Evolutionary conservation across 2,113 vertebrate genomes (phyloP).

Genomic region (Butastur rufipennis): DNA sequence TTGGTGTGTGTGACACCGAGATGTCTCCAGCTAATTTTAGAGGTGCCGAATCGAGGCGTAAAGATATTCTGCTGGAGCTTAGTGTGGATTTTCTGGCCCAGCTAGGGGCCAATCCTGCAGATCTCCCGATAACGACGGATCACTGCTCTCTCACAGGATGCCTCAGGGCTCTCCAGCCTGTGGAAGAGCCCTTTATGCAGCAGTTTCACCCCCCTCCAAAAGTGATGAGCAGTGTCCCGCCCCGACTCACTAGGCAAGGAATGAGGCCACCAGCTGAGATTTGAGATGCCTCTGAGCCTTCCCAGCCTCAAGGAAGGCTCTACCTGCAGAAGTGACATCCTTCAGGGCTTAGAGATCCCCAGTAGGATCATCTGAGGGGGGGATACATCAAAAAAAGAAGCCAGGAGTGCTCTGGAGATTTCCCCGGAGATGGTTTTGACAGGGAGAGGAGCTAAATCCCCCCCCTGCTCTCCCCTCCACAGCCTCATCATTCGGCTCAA

Average conservation of each 20-base stretch:
- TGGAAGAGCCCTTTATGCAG: neutral
- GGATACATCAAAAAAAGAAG: neutral
- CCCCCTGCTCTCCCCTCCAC: neutral
- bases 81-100: neutral
- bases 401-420: neutral
- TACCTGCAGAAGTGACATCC: neutral
- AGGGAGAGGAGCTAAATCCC: neutral
- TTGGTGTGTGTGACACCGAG: constrained; percentile 24
- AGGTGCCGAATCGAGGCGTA: neutral
- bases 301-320: neutral
- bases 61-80: constrained; percentile 37
- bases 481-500: neutral
- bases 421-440: neutral
- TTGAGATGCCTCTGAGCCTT: neutral
- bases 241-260: no score
- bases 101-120: neutral
- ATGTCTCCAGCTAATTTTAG: constrained; percentile 27
- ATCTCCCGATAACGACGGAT: neutral
- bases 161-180: neutral
- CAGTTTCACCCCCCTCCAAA: neutral
- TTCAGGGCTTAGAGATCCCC: neutral
- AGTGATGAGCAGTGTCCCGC: neutral
- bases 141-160: neutral
- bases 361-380: neutral
- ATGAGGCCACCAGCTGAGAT: neutral